Evolutionary conservation across 2,113 vertebrate genomes (phyloP), one percentile per base, ranked within the genome.

Genomic region (Oreochromis spilurus): DNA sequence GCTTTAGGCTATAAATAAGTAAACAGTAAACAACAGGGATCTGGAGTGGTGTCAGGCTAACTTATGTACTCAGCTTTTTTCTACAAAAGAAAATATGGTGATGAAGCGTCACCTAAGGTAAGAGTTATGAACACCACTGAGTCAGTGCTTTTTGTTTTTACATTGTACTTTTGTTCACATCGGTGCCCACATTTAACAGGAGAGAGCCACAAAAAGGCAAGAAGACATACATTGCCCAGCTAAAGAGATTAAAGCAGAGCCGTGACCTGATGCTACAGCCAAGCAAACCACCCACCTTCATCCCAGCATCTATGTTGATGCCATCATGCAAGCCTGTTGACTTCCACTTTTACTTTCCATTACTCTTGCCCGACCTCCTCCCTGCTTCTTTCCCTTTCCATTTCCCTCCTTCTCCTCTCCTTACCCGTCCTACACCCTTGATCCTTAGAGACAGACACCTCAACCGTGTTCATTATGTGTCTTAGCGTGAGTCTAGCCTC

Each of bases 1-100:
- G 80, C 91, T 89, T 60, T 36, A 55, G 87, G 84, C 82, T 81
- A 87, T 87, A 90, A 93, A 95, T 90, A 91, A 91, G 38, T 81
- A 90, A 91, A 94, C 65, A 90, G 78, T 60, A 87, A 83, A 91
- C 89, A 83, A 81, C 87, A 58, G 54, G 60, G 79, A 81, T 85
- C 78, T 81, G 58, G 87, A 88, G 85, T 55, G 72, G 80, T 87
- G 84, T 87, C 87, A 88, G 81, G 26, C 16, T 72, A 86, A 83
- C 89, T 86, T 83, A 67, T 89, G 60, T 72, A 29, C 31, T 77
- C 81, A 53, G 58, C 40, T 45, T 79, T 90, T 89, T 70, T 45
- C 81, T 92, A 89, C 58, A 55, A 88, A 88, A 88, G 84, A 60
- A 81, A 87, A 85, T 79, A 82, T 62, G 80, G 54, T 85, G 52